Evolutionary conservation across 1,140 invertebrate genomes (phyloP), one percentile per base, ranked within the genome.

Genomic region (Scaptomyza hsui): DNA sequence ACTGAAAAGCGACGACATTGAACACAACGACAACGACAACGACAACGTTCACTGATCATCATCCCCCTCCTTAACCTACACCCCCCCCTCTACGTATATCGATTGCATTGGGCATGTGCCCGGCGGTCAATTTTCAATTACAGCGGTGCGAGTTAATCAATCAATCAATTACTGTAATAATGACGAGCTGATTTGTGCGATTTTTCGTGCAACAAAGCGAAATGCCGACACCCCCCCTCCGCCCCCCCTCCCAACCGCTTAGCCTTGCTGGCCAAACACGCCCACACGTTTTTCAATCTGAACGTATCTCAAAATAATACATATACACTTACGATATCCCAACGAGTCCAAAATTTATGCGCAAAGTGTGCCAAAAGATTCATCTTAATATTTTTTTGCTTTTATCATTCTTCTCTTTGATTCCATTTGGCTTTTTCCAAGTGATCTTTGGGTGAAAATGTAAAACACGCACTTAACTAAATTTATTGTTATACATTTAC

Each of bases 121-220:
- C 75, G 71, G 7, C 70, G 68, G 77, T 59, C 78, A 78, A 44
- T 75, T 82, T 57, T 57, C 78, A 71, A 74, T 74, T 74, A 59
- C 24, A 74, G 55, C 63, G 44, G 57, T 70, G 74, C 78, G 77
- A 82, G 74, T 81, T 74, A 81, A 81, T 81, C 78, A 81, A 81
- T 81, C 78, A 81, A 81, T 81, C 78, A 81, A 82, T 82, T 81
- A 82, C 59, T 55, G 60, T 65, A 74, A 81, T 81, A 81, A 81
- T 70, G 69, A 52, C 55, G 59, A 60, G 32, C 62, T 60, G 62
- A 78, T 75, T 72, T 71, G 1, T 35, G 37, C 32, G 51, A 68
- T 72, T 70, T 29, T 60, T n/a, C n/a, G 32, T 67, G 63, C 56
- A 76, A 76, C 65, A 71, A 60, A 68, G 45, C 39, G 26, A 59